A percentile compares a stretch with the other conserved stretches of the same genome.
Conservation (phyloP, 2,888 invertebrate genomes). For the Pollenia griseotomentosa region DNA sequence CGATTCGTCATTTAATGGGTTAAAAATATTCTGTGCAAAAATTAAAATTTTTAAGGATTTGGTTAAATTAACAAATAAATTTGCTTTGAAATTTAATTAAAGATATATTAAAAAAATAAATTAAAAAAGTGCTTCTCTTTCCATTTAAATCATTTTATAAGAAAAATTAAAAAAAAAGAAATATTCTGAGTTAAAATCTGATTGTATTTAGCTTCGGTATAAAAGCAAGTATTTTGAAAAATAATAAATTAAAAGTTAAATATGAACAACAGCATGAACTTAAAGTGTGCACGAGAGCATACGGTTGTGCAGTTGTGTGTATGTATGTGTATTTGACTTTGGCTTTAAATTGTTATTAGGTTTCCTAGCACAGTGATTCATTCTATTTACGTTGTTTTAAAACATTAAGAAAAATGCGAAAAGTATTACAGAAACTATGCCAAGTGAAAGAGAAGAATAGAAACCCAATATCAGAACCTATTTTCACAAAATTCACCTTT, state of each 20-base stretch:
- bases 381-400: too few species aligned
- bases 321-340: background rate
- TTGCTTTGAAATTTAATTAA: conserved; percentile 47
- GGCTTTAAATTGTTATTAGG: background rate
- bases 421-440: too few species aligned
- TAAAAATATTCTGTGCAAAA: background rate
- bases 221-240: conserved; percentile 43
- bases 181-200: conserved; percentile 50
- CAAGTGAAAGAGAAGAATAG: too few species aligned
- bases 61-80: background rate
- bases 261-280: conserved; percentile 51
- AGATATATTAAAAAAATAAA: conserved; percentile 30
- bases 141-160: conserved; percentile 27
- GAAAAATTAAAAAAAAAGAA: background rate
- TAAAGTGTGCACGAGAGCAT: background rate
- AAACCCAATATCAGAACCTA: too few species aligned
- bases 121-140: background rate
- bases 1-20: background rate
- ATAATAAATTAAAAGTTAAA: conserved; percentile 68
- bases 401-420: too few species aligned
- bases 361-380: conserved; percentile 5
- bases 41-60: background rate
- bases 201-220: conserved; percentile 40
- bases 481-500: too few species aligned
- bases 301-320: background rate